Percentiles rank a stretch among this genome's conserved stretches.
These are phyloP conservation scores for Mystacides longicornis DNA, from an alignment of 2,888 invertebrate genomes.

Conservation along the genomic window DNA sequence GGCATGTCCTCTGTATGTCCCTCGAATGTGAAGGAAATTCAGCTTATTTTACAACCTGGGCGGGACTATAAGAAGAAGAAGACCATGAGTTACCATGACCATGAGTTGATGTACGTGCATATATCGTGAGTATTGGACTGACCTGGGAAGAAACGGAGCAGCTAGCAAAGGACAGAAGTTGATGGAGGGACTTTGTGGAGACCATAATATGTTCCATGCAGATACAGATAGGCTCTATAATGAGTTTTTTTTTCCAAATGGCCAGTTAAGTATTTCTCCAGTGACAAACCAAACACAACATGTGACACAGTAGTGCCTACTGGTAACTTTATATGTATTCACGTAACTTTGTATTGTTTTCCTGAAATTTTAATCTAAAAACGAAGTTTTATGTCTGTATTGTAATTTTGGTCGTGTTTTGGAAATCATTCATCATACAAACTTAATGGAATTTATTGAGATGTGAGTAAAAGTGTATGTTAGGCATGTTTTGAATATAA, in stretches of 20 bases:
- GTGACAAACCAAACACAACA: neutral
- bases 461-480: neutral
- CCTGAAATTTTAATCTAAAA: conserved; percentile 12
- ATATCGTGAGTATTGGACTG: neutral
- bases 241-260: neutral
- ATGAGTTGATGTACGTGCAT: neutral
- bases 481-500: neutral
- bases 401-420: conserved; percentile 6
- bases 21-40: too few species aligned
- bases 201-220: too few species aligned
- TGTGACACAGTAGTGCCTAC: neutral
- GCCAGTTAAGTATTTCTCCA: neutral
- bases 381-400: neutral
- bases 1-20: too few species aligned
- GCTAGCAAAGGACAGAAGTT: too few species aligned
- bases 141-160: neutral
- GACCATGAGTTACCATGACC: neutral
- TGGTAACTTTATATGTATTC: neutral
- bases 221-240: neutral
- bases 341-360: conserved; percentile 11
- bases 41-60: too few species aligned
- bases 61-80: neutral
- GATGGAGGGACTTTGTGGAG: too few species aligned
- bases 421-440: conserved; percentile 11
- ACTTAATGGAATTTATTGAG: neutral